Conservation (phyloP, 2,113 vertebrate genomes). For the Cyrtonyx montezumae region DNA sequence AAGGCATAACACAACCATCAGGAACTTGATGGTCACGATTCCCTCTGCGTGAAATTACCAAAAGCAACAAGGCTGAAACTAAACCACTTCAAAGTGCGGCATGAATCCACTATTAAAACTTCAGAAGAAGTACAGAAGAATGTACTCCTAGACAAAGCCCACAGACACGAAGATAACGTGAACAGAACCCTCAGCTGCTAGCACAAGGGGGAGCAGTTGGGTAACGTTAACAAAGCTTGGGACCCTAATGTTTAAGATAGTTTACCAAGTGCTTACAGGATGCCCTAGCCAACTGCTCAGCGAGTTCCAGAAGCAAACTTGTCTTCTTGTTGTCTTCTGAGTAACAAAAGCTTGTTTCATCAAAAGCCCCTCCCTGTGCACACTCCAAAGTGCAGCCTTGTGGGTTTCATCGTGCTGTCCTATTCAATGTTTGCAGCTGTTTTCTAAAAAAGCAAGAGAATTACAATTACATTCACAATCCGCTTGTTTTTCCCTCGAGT, state of each 20-base stretch:
- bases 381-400: background rate
- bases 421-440: fast-evolving
- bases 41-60: background rate
- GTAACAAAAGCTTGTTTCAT: fast-evolving
- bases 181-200: background rate
- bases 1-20: background rate
- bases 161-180: fast-evolving
- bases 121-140: fast-evolving
- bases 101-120: fast-evolving
- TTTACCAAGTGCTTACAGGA: background rate
- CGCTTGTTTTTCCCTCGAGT: background rate
- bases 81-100: fast-evolving
- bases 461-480: too few species aligned
- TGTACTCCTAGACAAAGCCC: fast-evolving
- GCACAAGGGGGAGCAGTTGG: conserved; percentile 63
- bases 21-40: background rate
- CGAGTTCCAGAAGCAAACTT: background rate
- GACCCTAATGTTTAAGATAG: fast-evolving
- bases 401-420: fast-evolving
- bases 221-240: fast-evolving
- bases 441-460: background rate
- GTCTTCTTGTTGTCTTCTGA: background rate
- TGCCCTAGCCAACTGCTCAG: background rate
- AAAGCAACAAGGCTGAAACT: background rate
- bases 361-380: background rate